Conservation (phyloP, 2,113 vertebrate genomes). For the Etheostoma cragini region DNA sequence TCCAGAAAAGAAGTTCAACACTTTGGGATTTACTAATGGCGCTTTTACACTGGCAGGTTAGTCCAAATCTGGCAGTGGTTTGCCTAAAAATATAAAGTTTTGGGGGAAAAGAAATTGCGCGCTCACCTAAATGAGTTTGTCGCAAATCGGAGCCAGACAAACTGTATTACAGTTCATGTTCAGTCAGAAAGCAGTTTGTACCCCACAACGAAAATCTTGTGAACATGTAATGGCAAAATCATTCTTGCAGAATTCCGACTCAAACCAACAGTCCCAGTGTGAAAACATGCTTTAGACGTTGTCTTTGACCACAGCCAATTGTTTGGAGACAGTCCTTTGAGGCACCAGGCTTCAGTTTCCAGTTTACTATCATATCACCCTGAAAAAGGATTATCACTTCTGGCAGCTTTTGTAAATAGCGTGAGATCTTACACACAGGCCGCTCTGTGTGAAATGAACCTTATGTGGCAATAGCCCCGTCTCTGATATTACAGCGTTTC, state of each 20-base stretch:
- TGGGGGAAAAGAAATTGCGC: not conserved
- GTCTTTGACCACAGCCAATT: slow-evolving; percentile 23
- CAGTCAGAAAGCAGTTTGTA: not conserved
- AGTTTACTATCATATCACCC: slow-evolving; percentile 50
- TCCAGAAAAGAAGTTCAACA: not conserved
- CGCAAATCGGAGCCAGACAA: not conserved
- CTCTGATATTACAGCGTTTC: slow-evolving; percentile 73
- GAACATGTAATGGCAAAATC: not conserved
- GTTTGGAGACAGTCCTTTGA: slow-evolving; percentile 25
- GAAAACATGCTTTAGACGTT: slow-evolving; percentile 21
- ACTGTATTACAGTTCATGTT: not conserved
- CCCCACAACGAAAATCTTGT: not conserved
- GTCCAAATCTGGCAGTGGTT: slow-evolving; percentile 12
- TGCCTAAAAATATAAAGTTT: not conserved
- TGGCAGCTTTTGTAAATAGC: slow-evolving; percentile 80
- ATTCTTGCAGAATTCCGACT: not conserved
- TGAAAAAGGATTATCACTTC: slow-evolving; percentile 65
- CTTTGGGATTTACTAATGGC: not conserved
- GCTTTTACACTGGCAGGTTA: slow-evolving; percentile 32
- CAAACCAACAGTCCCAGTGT: slow-evolving; percentile 26
- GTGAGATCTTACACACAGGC: slow-evolving; percentile 53
- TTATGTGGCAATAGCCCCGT: slow-evolving; percentile 55
- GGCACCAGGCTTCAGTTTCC: slow-evolving; percentile 42
- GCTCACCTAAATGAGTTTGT: not conserved
- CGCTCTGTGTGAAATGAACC: slow-evolving; percentile 54